These are phyloP conservation scores for Drosophila pseudotakahashii DNA, from an alignment of 2,888 invertebrate species.

Conservation along the genomic window DNA sequence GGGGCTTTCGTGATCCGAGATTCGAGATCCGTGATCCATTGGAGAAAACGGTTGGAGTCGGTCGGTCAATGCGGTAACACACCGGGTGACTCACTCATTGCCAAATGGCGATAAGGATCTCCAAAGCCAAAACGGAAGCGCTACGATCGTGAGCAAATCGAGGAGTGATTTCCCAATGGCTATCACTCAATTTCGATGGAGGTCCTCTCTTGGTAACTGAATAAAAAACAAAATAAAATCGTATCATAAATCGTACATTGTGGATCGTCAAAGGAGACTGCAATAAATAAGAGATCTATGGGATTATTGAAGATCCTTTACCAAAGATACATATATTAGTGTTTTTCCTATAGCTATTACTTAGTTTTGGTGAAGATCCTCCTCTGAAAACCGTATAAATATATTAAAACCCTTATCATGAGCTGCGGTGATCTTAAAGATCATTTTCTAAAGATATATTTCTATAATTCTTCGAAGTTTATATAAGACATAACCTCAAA, in stretches of 20 bases:
- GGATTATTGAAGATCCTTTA: background rate
- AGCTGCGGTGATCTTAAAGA: too few species aligned
- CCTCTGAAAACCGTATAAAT: too few species aligned
- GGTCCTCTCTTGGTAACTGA: background rate
- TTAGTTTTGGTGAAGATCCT: too few species aligned
- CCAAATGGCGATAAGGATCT: constrained; percentile 29
- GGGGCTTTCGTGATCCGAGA: constrained; percentile 30
- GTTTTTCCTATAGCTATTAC: too few species aligned
- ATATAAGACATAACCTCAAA: too few species aligned
- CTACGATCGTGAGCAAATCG: constrained; percentile 1
- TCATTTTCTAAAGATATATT: too few species aligned
- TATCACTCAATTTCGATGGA: background rate
- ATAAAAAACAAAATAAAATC: background rate
- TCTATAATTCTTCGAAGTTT: too few species aligned
- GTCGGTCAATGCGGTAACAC: constrained; percentile 4
- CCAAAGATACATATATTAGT: background rate
- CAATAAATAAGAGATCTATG: too few species aligned
- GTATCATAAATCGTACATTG: background rate
- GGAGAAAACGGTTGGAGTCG: constrained; percentile 13
- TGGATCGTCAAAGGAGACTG: background rate
- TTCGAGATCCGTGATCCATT: constrained; percentile 28
- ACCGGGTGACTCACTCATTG: constrained; percentile 21
- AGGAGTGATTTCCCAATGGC: background rate
- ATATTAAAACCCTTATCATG: too few species aligned
- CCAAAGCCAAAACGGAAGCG: constrained; percentile 18